Evolutionary conservation across 2,797 vertebrate species (phyloP).

Genomic region (Chaunax sp.): DNA sequence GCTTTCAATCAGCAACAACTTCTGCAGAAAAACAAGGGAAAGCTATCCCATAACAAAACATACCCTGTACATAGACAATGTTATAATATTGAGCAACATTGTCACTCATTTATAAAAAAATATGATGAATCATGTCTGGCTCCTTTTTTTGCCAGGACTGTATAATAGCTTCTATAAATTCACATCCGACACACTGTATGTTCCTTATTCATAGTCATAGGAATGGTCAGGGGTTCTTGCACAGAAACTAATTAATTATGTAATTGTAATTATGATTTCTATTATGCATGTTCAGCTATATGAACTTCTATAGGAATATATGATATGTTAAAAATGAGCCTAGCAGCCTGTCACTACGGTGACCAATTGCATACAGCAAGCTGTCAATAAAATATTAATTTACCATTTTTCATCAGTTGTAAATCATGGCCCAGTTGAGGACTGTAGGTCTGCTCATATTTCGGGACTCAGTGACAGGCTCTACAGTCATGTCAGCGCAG

Average conservation of each 20-base stretch:
- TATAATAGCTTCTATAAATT: too few relatives aligned
- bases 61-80: too few relatives aligned
- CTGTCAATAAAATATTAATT: constrained; percentile 63
- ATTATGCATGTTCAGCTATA: not conserved
- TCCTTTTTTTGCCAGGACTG: too few relatives aligned
- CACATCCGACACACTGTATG: too few relatives aligned
- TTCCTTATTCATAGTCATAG: too few relatives aligned
- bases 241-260: not conserved
- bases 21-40: too few relatives aligned
- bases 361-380: constrained; percentile 13
- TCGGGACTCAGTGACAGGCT: constrained; percentile 38
- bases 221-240: too few relatives aligned
- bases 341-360: constrained; percentile 15
- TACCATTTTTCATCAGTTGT: constrained; percentile 38
- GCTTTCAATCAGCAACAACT: too few relatives aligned
- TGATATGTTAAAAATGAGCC: constrained; percentile 19
- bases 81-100: too few relatives aligned
- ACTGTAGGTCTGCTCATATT: constrained; percentile 28
- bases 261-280: not conserved
- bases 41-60: too few relatives aligned
- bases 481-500: constrained; percentile 30
- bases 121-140: too few relatives aligned
- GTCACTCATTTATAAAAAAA: too few relatives aligned
- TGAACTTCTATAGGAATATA: constrained; percentile 4
- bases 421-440: constrained; percentile 47